These are phyloP conservation scores for Andrena trimmerana DNA, from an alignment of 2,888 invertebrate species.

Conservation along the genomic window DNA sequence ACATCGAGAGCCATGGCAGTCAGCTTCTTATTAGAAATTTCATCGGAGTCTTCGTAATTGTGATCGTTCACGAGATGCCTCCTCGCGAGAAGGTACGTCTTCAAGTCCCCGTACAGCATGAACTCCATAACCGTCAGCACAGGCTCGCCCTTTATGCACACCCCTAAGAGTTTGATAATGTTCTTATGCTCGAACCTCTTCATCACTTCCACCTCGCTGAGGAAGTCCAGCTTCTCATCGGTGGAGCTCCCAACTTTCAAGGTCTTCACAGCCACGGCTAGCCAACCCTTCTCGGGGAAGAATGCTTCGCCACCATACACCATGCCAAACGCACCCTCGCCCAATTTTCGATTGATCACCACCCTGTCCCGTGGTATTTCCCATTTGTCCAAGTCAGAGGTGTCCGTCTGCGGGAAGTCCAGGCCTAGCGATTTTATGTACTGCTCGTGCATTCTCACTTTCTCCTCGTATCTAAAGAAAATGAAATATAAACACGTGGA, in stretches of 20 bases:
- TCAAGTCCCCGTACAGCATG: slow-evolving; percentile 96
- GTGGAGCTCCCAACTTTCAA: slow-evolving; percentile 93
- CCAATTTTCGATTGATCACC: slow-evolving; percentile 94
- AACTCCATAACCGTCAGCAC: slow-evolving; percentile 97
- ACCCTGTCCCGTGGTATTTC: slow-evolving; percentile 94
- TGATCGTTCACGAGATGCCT: slow-evolving; percentile 91
- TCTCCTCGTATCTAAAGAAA: slow-evolving; percentile 88
- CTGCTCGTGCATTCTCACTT: slow-evolving; percentile 88
- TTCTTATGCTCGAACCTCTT: slow-evolving; percentile 96
- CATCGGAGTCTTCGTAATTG: slow-evolving; percentile 89
- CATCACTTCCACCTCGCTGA: slow-evolving; percentile 97
- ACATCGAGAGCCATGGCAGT: slow-evolving; percentile 96
- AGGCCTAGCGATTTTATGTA: slow-evolving; percentile 91
- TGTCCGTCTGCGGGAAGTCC: slow-evolving; percentile 86
- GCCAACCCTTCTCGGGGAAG: slow-evolving; percentile 90
- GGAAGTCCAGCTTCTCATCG: slow-evolving; percentile 95
- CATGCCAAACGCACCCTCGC: slow-evolving; percentile 96
- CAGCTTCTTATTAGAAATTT: slow-evolving; percentile 92
- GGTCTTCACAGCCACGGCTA: slow-evolving; percentile 95
- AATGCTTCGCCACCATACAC: slow-evolving; percentile 96
- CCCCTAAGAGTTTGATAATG: slow-evolving; percentile 93
- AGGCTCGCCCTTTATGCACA: slow-evolving; percentile 94
- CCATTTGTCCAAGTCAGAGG: slow-evolving; percentile 92
- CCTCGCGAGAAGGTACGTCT: slow-evolving; percentile 94
- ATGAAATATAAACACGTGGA: too few species aligned